These are phyloP conservation scores for Spodoptera litura DNA, from an alignment of 1,140 invertebrate species.

Conservation along the genomic window DNA sequence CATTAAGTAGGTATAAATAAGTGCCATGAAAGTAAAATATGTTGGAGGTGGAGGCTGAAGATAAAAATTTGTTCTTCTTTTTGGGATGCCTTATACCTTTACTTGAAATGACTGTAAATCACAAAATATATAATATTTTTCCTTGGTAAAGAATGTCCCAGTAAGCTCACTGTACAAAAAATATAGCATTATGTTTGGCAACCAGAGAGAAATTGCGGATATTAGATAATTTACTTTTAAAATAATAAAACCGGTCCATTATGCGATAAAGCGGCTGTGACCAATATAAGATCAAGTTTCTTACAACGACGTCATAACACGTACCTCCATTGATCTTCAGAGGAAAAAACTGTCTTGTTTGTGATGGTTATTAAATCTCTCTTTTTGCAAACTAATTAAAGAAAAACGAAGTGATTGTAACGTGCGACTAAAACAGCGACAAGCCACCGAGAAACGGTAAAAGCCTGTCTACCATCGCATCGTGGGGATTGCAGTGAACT, in stretches of 20 bases:
- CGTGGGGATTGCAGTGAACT: no score
- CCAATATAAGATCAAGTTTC: constrained; percentile 25
- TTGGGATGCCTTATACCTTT: neutral
- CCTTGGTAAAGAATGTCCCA: neutral
- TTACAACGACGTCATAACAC: neutral
- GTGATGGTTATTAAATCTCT: no score
- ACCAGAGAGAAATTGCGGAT: constrained; percentile 40
- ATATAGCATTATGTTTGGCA: constrained; percentile 29
- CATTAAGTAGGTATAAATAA: no score
- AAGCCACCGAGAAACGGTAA: no score
- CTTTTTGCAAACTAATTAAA: no score
- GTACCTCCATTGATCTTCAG: neutral
- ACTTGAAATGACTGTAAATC: neutral
- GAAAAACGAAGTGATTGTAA: no score
- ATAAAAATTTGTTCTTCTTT: neutral
- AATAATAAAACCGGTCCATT: constrained; percentile 25
- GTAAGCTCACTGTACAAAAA: neutral
- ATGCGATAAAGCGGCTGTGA: constrained; percentile 14
- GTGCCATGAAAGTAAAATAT: no score
- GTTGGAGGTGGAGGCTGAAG: no score
- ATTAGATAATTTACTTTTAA: constrained; percentile 40
- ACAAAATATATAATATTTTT: neutral
- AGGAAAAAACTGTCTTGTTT: neutral
- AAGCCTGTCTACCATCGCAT: no score
- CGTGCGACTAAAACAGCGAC: no score